These are phyloP conservation scores for Geopemphigus sp. DNA, from an alignment of 1,140 invertebrate genomes.

Conservation along the genomic window DNA sequence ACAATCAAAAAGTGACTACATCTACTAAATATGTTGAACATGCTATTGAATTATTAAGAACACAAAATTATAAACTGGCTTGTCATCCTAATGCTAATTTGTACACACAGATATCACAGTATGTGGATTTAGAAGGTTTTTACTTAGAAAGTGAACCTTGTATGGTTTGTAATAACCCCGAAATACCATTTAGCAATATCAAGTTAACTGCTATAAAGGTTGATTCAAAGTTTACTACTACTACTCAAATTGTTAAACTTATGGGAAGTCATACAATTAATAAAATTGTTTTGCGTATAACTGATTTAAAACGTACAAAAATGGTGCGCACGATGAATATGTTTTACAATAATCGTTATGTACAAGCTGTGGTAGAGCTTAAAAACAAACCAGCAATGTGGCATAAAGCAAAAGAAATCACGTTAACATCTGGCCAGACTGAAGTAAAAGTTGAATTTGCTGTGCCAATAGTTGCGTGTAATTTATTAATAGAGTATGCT, in stretches of 20 bases:
- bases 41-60: constrained; percentile 77
- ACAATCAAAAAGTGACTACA: constrained; percentile 54
- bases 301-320: constrained; percentile 92
- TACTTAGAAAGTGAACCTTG: constrained; percentile 96
- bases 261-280: constrained; percentile 93
- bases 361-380: constrained; percentile 94
- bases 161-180: constrained; percentile 95
- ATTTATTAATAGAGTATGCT: constrained; percentile 98
- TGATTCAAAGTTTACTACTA: constrained; percentile 97
- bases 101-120: constrained; percentile 86
- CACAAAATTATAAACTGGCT: constrained; percentile 82
- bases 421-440: constrained; percentile 84
- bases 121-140: constrained; percentile 93
- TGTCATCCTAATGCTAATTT: constrained; percentile 92
- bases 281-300: constrained; percentile 87
- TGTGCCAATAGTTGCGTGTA: constrained; percentile 93
- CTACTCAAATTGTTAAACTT: constrained; percentile 95
- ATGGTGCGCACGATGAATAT: constrained; percentile 96
- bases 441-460: constrained; percentile 96
- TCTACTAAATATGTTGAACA: constrained; percentile 78
- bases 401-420: constrained; percentile 93
- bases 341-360: constrained; percentile 94
- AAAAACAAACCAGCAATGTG: constrained; percentile 95
- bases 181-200: constrained; percentile 86
- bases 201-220: constrained; percentile 91